A percentile compares a stretch with the other conserved stretches of the same genome.
phyloP scores from a whole-genome alignment of 2,888 invertebrate genomes.

The Exephanes ischioxanthus region DNA sequence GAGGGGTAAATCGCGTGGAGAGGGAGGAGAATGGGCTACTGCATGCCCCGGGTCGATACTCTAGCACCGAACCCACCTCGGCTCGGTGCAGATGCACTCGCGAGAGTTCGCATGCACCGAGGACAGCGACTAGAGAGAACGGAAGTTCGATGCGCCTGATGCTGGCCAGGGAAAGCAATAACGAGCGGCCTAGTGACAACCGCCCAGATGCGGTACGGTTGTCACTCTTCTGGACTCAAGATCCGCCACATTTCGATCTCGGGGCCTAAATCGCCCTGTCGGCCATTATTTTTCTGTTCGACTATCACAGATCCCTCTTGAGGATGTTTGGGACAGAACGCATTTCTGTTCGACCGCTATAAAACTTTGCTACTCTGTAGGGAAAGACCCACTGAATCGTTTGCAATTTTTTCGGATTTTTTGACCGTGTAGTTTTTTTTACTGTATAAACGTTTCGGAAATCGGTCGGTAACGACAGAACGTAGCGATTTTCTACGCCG shows the following conservation, averaged over 20 bases:
- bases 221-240: not conserved
- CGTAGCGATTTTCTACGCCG: too few relatives aligned
- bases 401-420: too few relatives aligned
- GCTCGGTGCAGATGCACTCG: slow-evolving; percentile 73
- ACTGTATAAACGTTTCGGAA: too few relatives aligned
- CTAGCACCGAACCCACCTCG: slow-evolving; percentile 73
- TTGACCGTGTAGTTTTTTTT: too few relatives aligned
- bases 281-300: too few relatives aligned
- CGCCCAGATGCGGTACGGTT: not conserved
- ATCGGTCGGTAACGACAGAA: too few relatives aligned
- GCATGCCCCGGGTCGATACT: slow-evolving; percentile 80
- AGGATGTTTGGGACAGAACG: too few relatives aligned
- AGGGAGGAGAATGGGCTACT: slow-evolving; percentile 54
- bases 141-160: slow-evolving; percentile 57
- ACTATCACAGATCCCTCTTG: too few relatives aligned
- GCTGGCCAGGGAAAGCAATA: slow-evolving; percentile 30
- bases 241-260: not conserved
- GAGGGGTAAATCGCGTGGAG: slow-evolving; percentile 46
- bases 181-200: not conserved
- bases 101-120: slow-evolving; percentile 75
- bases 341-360: too few relatives aligned
- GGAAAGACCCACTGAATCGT: too few relatives aligned
- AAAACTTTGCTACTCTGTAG: too few relatives aligned
- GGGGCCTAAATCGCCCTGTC: not conserved
- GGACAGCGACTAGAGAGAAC: slow-evolving; percentile 54